These are phyloP conservation scores for Gastrophryne carolinensis DNA, from an alignment of 2,797 vertebrate genomes.

Conservation along the genomic window DNA sequence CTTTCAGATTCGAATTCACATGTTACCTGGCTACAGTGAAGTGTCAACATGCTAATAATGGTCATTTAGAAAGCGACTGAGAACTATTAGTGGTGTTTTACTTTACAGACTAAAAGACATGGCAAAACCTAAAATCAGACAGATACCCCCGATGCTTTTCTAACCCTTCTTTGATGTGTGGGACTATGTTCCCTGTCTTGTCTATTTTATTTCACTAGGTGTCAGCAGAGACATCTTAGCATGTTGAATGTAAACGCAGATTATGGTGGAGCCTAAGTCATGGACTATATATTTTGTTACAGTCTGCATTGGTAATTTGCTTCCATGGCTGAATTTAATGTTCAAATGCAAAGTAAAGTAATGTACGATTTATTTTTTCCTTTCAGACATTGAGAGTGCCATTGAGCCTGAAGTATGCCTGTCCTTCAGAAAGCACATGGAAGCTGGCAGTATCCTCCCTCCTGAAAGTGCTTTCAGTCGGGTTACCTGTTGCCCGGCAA, in stretches of 20 bases:
- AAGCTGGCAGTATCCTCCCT: slow-evolving; percentile 93
- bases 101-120: too few species aligned
- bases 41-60: too few species aligned
- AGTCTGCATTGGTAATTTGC: not conserved
- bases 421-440: slow-evolving; percentile 98
- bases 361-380: slow-evolving; percentile 12
- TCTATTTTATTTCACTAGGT: too few species aligned
- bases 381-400: slow-evolving; percentile 88
- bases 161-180: too few species aligned
- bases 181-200: too few species aligned
- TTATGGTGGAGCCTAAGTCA: not conserved
- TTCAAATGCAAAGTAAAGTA: not conserved
- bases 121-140: too few species aligned
- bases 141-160: too few species aligned
- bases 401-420: slow-evolving; percentile 92
- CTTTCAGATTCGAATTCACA: too few species aligned
- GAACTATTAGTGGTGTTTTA: too few species aligned
- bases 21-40: too few species aligned
- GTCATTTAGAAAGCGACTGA: too few species aligned
- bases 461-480: slow-evolving; percentile 92
- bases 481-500: slow-evolving; percentile 93
- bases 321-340: not conserved
- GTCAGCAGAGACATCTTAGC: not conserved
- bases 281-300: not conserved
- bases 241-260: not conserved